phyloP scores from a whole-genome alignment of 2,113 vertebrate species.

The Odocoileus virginianus region DNA sequence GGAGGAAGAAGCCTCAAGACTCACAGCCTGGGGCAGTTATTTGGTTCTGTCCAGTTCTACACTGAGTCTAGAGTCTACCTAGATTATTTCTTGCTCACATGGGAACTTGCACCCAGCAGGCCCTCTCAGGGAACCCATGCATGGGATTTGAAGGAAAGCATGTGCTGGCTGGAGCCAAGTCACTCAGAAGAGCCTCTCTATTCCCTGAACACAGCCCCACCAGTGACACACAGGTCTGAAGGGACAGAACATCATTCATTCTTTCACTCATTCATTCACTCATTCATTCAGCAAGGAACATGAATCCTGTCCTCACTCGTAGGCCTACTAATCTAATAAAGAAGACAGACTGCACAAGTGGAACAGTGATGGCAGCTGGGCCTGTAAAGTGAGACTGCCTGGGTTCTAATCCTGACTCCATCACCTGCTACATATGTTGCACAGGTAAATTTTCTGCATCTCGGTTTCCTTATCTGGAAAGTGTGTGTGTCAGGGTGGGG shows the following conservation, averaged over 20 bases:
- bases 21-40: not conserved
- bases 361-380: not conserved
- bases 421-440: no score
- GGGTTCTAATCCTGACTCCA: not conserved
- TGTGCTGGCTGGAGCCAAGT: no score
- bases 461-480: not conserved
- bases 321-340: not conserved
- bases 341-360: not conserved
- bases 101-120: not conserved
- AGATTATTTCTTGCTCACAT: not conserved
- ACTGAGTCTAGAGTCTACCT: not conserved
- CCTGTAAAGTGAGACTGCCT: not conserved
- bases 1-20: not conserved
- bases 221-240: not conserved
- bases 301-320: not conserved
- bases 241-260: not conserved
- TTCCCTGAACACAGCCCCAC: not conserved
- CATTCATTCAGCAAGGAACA: not conserved
- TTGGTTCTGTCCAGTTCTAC: not conserved
- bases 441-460: not conserved
- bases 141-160: not conserved
- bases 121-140: not conserved
- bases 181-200: not conserved
- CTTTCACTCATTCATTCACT: not conserved
- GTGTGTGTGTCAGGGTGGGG: not conserved